Base-by-base conservation (phyloP, 2,113 vertebrate species). In the Prietella phreatophila region DNA sequence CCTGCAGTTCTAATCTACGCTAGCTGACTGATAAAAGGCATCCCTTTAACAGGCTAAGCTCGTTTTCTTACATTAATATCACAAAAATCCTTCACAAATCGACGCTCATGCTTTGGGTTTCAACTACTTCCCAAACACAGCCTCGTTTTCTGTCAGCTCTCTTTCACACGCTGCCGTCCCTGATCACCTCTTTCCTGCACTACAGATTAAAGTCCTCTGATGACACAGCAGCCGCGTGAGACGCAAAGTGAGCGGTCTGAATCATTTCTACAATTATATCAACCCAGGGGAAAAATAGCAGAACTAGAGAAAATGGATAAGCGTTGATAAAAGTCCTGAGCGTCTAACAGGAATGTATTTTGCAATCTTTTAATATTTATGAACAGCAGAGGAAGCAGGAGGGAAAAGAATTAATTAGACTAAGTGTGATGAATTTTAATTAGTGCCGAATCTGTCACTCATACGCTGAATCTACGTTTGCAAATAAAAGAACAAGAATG, bases 391-490 rank as follows among this genome's bases (percentile, higher is more conserved):
- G 69, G 83, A 91, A 84, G 78, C 67, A 39, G 85, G 87, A 89
- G 90, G 88, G 79, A 92, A 93, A 82, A 86, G 87, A 93, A 91
- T 92, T 87, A 92, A 93, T 93, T 91, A 92, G 55, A 27, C 69
- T 90, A 91, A 89, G 81, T 76, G 87, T 63, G 81, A 92, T 86
- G 22, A 85, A 88, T 91, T 88, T 90, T 92, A 91, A 93, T 93
- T 92, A 92, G 42, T 85, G 81, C 84, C 42, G 53, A 71, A 80
- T 84, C 73, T 85, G 27, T 20, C 33, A 50, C 75, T 87, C 82
- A 36, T 81, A 89, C 82, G 61, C 82, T 60, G 71, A 58, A 81
- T 84, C 69, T 42, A 80, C 73, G 75, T 83, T 63, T 60, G 50
- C 71, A 19, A 53, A 81, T 8, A n/a, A 39, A 84, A 56, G 71